Evolutionary conservation across 1,140 invertebrate species (phyloP), one percentile per base, ranked within the genome.

Genomic region (Eumaeus atala): DNA sequence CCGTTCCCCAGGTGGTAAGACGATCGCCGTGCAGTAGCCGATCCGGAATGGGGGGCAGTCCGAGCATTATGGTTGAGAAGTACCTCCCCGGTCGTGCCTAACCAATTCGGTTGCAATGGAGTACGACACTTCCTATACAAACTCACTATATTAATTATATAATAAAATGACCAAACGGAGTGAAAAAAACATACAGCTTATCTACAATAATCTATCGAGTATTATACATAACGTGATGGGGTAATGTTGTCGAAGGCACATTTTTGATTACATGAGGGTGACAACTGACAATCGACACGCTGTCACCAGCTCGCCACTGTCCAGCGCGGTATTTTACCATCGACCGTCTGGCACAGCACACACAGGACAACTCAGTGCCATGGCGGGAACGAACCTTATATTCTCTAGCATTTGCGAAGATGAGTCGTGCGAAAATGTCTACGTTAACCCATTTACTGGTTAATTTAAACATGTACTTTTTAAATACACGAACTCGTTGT

Each of bases 391-490:
- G 55, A 74, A 86, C 33, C 66, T 86, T 38, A 79, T 88, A 40
- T 67, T 81, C 38, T 81, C 84, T 6, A 63, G 75, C 12, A 67
- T 88, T 48, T 88, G 84, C 66, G 86, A 86, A 54, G 74, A 73
- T 0, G 80, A 67, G 5, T 70, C 80, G 53, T 87, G 82, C 63
- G 77, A 72, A 44, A 59, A 56, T 8, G 35, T 73, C 35, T 77
- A 75, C 54, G 74, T 78, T 48, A 76, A 78, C 12, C 62, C 74
- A 11, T 4, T 67, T 1, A 14, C 42, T 34, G 59, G 62, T 72
- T 58, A 37, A 10, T 50, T 34, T 47, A 44, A 44, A 47, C 12
- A n/a, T n/a, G n/a, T n/a, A n/a, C 8, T 14, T 47, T 47, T 9
- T 47, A 16, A 47, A 9, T 10, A 7, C n/a, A 17, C 16, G 9